Conservation (phyloP, 2,113 vertebrate genomes). For the Mesembrinibis cayennensis region DNA sequence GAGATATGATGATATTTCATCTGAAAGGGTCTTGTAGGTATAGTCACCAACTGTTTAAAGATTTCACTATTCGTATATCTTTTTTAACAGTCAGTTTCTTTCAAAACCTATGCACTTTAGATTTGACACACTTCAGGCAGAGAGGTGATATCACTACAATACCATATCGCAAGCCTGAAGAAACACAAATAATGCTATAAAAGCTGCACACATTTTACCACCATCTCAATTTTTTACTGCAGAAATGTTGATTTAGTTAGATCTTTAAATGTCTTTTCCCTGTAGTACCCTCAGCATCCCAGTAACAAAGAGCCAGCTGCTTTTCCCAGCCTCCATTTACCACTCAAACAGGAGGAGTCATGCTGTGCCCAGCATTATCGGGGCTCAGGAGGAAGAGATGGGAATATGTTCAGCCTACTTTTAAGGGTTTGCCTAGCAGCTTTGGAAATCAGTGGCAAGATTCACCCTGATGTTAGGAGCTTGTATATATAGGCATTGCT, state of each 20-base stretch:
- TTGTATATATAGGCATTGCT: not conserved
- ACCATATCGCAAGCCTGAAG: not conserved
- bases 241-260: not conserved
- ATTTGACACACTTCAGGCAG: not conserved
- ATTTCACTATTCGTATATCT: not conserved
- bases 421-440: not conserved
- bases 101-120: not conserved
- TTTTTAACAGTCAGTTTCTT: conserved; percentile 7
- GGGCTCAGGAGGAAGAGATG: not conserved
- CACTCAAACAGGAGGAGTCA: not conserved
- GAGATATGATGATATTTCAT: not conserved
- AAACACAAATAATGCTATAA: not conserved
- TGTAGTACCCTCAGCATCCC: not conserved
- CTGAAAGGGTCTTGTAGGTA: not conserved
- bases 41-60: not conserved
- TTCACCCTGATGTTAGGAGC: not conserved
- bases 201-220: not conserved
- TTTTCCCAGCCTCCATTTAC: conserved; percentile 10
- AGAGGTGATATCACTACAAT: not conserved
- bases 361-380: not conserved
- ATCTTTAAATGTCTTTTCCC: not conserved
- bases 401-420: not conserved
- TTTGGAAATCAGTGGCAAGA: not conserved
- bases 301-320: not conserved
- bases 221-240: not conserved